These are phyloP conservation scores for Dryoscopus gambensis DNA, from an alignment of 2,113 vertebrate species.

Conservation along the genomic window DNA sequence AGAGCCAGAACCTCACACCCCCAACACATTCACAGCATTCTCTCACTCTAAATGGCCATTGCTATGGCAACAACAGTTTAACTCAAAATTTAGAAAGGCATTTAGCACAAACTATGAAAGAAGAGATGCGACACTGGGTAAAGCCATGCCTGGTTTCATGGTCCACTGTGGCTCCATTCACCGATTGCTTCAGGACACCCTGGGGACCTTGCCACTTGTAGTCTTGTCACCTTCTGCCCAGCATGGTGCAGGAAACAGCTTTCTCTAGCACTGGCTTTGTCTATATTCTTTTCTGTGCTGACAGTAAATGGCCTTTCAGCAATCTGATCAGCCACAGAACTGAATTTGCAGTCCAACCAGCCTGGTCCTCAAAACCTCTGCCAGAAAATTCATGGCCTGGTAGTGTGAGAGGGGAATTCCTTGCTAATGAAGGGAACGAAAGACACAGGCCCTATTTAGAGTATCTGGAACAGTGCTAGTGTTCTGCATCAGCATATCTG, in stretches of 20 bases:
- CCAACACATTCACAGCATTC: background rate
- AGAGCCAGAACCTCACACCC: background rate
- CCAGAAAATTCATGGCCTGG: background rate
- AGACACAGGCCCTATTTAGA: background rate
- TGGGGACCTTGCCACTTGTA: background rate
- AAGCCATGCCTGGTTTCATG: background rate
- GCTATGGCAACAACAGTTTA: slow-evolving; percentile 41
- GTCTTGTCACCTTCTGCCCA: background rate
- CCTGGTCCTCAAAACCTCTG: background rate
- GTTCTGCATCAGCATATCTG: background rate
- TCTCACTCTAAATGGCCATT: background rate
- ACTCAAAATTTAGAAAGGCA: background rate
- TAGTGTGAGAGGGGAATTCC: background rate
- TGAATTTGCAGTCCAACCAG: background rate
- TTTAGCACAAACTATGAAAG: background rate
- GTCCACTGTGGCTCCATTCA: rapidly evolving
- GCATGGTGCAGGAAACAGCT: background rate
- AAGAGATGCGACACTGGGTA: background rate
- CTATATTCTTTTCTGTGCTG: background rate
- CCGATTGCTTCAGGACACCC: rapidly evolving
- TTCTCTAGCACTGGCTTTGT: background rate
- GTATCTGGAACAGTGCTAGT: background rate
- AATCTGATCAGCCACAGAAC: background rate
- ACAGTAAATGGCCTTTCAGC: background rate
- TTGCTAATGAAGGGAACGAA: background rate